Evolutionary conservation across 2,888 invertebrate species (phyloP), one percentile per base, ranked within the genome.

Genomic region (Xestia rhomboidea): DNA sequence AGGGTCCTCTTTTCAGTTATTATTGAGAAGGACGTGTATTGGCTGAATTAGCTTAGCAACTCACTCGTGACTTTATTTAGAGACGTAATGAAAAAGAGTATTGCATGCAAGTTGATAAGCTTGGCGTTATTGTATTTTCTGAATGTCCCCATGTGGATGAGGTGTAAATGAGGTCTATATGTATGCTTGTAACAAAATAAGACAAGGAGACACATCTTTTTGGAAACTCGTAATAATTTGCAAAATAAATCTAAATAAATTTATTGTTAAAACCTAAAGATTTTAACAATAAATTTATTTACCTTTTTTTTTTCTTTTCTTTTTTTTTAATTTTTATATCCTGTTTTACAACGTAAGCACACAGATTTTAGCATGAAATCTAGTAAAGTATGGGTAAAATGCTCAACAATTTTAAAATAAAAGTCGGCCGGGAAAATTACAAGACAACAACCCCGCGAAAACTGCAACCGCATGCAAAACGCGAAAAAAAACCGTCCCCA

Each of bases 391-490:
- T 34, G 10, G 30, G 18, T 18, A 18, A 34, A 4, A 34, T 62
- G 10, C 11, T 34, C 4, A 30, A 30, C 10, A 60, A 60, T 60
- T 57, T 18, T 18, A 57, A 27, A 34, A 34, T 30, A 34, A n/a
- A 63, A 41, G 1, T 8, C 15, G 15, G n/a, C 15, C 68, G 21
- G 66, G 5, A 60, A 73, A 67, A 44, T 46, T 64, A 30, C 34
- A 76, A 70, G 13, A 27, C 13, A 34, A 10, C 30, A 21, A 66
- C 68, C 27, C 75, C 93, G 90, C 92, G 81, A 13, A 64, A 82
- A 92, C 82, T 87, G 76, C 18, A 73, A 85, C 92, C 90, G 74
- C 79, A 86, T 83, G 88, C 90, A 89, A 74, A 80, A 91, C 92
- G 89, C 82, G 87, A 89, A 91, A 64, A 78, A 90, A 89, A 79